Evolutionary conservation across 2,888 invertebrate species (phyloP).

Genomic region (Griposia aprilina): DNA sequence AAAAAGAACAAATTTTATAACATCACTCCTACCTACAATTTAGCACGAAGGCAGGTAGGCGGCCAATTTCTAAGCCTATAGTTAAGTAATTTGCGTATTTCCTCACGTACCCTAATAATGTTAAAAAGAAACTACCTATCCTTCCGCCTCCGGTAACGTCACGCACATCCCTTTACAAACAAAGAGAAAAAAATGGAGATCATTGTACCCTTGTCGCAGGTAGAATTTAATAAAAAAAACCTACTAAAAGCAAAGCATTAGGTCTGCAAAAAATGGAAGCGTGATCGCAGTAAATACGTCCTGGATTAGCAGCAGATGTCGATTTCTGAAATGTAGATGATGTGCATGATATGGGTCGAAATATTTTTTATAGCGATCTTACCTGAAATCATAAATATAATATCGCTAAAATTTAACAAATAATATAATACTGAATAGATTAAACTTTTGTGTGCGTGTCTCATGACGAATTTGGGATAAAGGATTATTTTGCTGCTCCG

Average conservation of each 20-base stretch:
- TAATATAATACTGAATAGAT: conserved; percentile 46
- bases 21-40: conserved; percentile 60
- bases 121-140: conserved; percentile 86
- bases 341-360: conserved; percentile 81
- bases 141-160: conserved; percentile 88
- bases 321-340: conserved; percentile 78
- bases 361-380: conserved; percentile 71
- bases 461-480: conserved; percentile 59
- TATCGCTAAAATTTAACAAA: conserved; percentile 56
- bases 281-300: conserved; percentile 84
- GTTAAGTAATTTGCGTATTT: conserved; percentile 84
- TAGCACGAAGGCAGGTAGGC: conserved; percentile 66
- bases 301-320: conserved; percentile 86
- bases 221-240: conserved; percentile 80
- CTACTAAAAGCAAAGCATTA: conserved; percentile 77
- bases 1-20: conserved; percentile 60
- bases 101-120: conserved; percentile 83
- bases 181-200: conserved; percentile 80
- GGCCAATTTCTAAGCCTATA: conserved; percentile 69
- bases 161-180: conserved; percentile 87
- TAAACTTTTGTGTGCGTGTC: conserved; percentile 49
- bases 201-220: conserved; percentile 87
- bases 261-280: conserved; percentile 83
- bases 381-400: conserved; percentile 73
- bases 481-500: conserved; percentile 60